phyloP scores from a whole-genome alignment of 2,888 invertebrate species.

The Oeneis ivallda region DNA sequence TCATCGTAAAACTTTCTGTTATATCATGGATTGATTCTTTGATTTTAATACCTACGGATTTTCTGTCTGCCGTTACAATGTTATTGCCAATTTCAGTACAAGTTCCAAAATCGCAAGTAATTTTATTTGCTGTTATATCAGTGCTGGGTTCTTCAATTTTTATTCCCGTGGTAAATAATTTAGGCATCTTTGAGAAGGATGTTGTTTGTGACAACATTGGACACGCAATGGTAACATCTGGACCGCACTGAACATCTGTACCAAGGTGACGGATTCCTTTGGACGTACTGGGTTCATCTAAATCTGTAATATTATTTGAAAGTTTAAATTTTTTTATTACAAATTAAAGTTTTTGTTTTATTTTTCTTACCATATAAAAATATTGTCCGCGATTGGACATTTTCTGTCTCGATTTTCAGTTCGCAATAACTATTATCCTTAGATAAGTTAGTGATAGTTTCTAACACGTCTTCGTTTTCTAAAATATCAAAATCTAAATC shows the following conservation, averaged over 20 bases:
- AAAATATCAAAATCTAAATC: conserved; percentile 41
- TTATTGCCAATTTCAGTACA: conserved; percentile 37
- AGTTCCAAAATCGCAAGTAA: conserved; percentile 50
- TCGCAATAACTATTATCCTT: conserved; percentile 50
- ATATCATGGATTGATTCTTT: conserved; percentile 33
- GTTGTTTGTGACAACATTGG: conserved; percentile 53
- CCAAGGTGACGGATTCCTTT: conserved; percentile 68
- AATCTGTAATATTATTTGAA: conserved; percentile 54
- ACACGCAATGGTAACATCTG: conserved; percentile 51
- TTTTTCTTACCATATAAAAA: conserved; percentile 61
- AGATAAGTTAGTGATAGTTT: conserved; percentile 50
- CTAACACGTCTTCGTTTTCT: conserved; percentile 48
- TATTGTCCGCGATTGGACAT: conserved; percentile 57
- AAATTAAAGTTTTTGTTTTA: not conserved
- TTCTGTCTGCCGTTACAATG: conserved; percentile 7
- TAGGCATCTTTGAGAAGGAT: conserved; percentile 52
- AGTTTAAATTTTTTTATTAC: not conserved
- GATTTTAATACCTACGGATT: conserved; percentile 34
- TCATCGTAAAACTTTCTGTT: conserved; percentile 45
- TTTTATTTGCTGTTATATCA: conserved; percentile 38
- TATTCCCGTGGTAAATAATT: conserved; percentile 50
- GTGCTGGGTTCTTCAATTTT: conserved; percentile 52
- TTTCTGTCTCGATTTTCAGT: conserved; percentile 47
- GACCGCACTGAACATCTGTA: conserved; percentile 71
- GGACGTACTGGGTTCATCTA: conserved; percentile 75